These are phyloP conservation scores for Bungarus multicinctus DNA, from an alignment of 2,113 vertebrate genomes.

Conservation along the genomic window DNA sequence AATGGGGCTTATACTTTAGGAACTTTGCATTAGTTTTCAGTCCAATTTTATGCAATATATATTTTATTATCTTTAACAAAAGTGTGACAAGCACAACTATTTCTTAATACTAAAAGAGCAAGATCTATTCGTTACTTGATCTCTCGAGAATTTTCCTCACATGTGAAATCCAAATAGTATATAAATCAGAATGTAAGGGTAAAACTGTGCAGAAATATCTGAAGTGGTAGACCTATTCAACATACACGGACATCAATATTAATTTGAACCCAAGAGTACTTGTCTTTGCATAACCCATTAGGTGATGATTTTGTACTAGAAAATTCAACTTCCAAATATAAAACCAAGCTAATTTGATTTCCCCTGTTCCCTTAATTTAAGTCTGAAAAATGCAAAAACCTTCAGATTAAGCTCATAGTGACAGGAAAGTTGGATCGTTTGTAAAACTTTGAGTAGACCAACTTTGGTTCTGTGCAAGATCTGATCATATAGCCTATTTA, in stretches of 20 bases:
- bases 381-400: background rate
- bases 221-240: slow-evolving; percentile 52
- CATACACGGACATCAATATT: slow-evolving; percentile 58
- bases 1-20: background rate
- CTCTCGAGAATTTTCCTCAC: slow-evolving; percentile 52
- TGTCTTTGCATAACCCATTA: slow-evolving; percentile 61
- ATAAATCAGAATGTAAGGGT: slow-evolving; percentile 52
- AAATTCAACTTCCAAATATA: background rate
- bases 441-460: background rate
- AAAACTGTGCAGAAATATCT: slow-evolving; percentile 65
- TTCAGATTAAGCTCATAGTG: background rate
- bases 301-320: background rate
- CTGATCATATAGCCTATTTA: background rate
- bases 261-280: slow-evolving; percentile 55
- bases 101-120: slow-evolving; percentile 37
- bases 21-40: background rate
- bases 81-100: slow-evolving; percentile 42
- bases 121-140: slow-evolving; percentile 65
- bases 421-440: background rate
- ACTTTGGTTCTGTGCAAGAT: background rate
- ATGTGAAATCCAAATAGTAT: slow-evolving; percentile 58
- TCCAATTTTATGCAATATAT: background rate
- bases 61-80: slow-evolving; percentile 28
- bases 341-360: background rate
- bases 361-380: background rate